Base-by-base conservation (phyloP, 2,888 invertebrate species). In the Epinotia nisella region DNA sequence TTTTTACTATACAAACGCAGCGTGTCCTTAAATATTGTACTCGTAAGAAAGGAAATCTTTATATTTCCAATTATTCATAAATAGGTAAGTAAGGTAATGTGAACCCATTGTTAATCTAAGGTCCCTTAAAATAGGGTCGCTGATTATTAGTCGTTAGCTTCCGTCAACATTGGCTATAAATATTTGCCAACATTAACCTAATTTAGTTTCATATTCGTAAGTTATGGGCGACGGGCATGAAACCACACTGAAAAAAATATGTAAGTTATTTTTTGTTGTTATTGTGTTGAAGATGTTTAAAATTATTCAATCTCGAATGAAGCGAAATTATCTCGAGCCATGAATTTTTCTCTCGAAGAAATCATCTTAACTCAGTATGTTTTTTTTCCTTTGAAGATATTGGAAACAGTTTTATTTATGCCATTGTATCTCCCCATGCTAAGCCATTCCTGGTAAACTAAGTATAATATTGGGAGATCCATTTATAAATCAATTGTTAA, bases 81-180 rank as follows among this genome's bases (percentile, higher is more conserved):
- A n/a, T n/a, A n/a, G n/a, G 21, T 10, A 60, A 53, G 35, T 60
- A 45, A 56, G 35, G 17, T 70, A 13, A 35, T 60, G 21, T 51
- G 53, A 21, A 55, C 66, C 51, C 49, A 64, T 58, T 53, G 29
- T 71, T 60, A 65, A 59, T 45, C 35, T 15, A 24, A 55, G 62
- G 56, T 58, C 56, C 72, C 39, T 24, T n/a, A 11, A 61, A 66
- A 24, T 53, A 60, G 45, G 51, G 41, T 21, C 15, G 71, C 56
- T 68, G 68, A 55, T n/a, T 62, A 68, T 58, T 62, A 68, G 62
- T 62, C 21, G 55, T 68, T 58, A 51, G 64, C 71, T 71, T 74
- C 71, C 71, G 74, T 74, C 71, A 74, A 71, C 74, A 74, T 39
- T 64, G 21, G 64, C 68, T 71, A 68, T 74, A 72, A 71, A 65